These are phyloP conservation scores for Tragelaphus imberbis DNA, from an alignment of 2,113 vertebrate species.

Conservation along the genomic window DNA sequence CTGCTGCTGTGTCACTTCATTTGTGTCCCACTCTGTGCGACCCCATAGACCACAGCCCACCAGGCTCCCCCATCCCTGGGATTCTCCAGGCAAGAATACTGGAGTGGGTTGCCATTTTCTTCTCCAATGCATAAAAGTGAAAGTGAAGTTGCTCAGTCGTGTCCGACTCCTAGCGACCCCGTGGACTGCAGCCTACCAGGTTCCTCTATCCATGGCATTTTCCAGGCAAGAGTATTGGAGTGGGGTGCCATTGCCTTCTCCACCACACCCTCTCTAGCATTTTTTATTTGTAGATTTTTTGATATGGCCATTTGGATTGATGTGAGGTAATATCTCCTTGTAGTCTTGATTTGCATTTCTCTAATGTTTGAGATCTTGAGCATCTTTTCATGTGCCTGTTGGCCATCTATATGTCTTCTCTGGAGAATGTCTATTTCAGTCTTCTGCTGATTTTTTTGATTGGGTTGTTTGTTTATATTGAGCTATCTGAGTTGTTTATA, in stretches of 20 bases:
- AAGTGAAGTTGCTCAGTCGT: fast-evolving
- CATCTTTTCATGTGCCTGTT: background rate
- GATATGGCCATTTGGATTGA: background rate
- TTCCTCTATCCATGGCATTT: fast-evolving
- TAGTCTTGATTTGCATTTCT: background rate
- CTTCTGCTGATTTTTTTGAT: background rate
- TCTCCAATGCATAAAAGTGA: background rate
- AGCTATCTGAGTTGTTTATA: background rate
- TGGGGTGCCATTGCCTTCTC: background rate
- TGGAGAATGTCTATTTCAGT: background rate
- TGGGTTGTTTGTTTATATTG: background rate
- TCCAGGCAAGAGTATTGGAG: background rate
- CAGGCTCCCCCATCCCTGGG: background rate
- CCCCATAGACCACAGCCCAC: background rate
- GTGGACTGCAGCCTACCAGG: background rate
- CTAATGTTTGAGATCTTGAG: background rate
- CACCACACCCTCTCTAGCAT: background rate
- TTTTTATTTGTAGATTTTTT: background rate
- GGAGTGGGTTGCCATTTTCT: background rate
- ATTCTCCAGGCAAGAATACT: background rate
- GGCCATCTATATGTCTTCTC: background rate
- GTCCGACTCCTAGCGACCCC: fast-evolving
- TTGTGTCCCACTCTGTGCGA: fast-evolving
- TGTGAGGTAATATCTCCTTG: background rate
- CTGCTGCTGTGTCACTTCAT: background rate